Percentiles rank a stretch among this genome's conserved stretches.
Evolutionary conservation across 2,888 invertebrate species (phyloP).

Genomic region (Clepsis dumicolana): DNA sequence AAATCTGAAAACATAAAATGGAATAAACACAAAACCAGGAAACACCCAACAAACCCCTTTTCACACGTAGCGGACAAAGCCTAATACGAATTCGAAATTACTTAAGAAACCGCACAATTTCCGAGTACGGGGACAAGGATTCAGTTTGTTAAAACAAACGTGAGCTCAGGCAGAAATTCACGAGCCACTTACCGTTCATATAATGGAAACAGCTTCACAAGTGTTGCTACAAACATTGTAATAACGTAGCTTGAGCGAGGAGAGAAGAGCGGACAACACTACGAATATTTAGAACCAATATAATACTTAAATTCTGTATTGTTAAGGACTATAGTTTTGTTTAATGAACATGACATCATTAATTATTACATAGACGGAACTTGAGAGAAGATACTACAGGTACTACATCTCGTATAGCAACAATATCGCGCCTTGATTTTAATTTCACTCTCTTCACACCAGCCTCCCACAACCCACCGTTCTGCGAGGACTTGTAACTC

Average conservation of each 20-base stretch:
- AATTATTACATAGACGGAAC: too few relatives aligned
- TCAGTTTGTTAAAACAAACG: slow-evolving; percentile 32
- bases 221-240: slow-evolving; percentile 55
- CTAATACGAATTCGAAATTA: slow-evolving; percentile 3
- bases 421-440: too few relatives aligned
- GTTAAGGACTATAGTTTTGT: too few relatives aligned
- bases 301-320: background rate
- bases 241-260: background rate
- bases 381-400: too few relatives aligned
- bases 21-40: background rate
- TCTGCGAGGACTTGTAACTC: background rate
- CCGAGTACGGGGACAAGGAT: background rate
- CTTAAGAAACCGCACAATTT: slow-evolving; percentile 12
- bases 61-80: slow-evolving; percentile 12
- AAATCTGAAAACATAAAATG: background rate
- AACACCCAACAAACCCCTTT: slow-evolving; percentile 1
- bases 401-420: too few relatives aligned
- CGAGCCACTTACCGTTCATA: slow-evolving; percentile 56
- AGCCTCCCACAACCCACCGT: background rate
- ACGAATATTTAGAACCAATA: background rate
- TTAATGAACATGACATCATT: too few relatives aligned
- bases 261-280: slow-evolving; percentile 7
- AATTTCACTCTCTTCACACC: background rate
- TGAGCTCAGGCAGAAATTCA: slow-evolving; percentile 51
- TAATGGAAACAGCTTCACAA: slow-evolving; percentile 62